A percentile compares a stretch with the other conserved stretches of the same genome.
Evolutionary conservation across 2,113 vertebrate genomes (phyloP).

Genomic region (Plecotus auritus): DNA sequence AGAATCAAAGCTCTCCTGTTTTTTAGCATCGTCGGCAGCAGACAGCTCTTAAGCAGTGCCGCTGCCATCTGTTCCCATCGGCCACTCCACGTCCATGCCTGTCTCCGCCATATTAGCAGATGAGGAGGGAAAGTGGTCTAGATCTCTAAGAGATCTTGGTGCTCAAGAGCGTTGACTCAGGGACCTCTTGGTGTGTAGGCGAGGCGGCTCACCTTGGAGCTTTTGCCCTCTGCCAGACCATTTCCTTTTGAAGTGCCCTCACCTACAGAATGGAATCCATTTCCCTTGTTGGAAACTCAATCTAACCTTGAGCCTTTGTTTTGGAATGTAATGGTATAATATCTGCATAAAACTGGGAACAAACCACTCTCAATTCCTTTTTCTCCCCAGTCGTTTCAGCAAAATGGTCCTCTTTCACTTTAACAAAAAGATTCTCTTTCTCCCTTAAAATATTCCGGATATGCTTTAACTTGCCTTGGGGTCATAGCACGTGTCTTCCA

Average conservation of each 20-base stretch:
- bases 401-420: constrained; percentile 62
- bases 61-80: not conserved
- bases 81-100: not conserved
- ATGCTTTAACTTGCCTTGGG: constrained; percentile 74
- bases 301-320: constrained; percentile 54
- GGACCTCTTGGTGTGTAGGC: not conserved
- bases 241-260: not conserved
- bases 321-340: constrained; percentile 27
- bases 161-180: not conserved
- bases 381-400: constrained; percentile 44
- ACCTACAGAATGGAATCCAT: constrained; percentile 14
- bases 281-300: not conserved
- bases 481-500: constrained; percentile 68
- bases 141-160: not conserved
- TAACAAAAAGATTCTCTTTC: constrained; percentile 70
- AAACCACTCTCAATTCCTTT: constrained; percentile 44
- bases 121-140: not conserved
- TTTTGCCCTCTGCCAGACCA: not conserved
- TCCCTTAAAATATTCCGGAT: constrained; percentile 74
- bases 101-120: not conserved
- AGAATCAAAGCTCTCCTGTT: not conserved
- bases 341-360: constrained; percentile 34
- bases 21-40: not conserved
- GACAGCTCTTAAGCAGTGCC: not conserved
- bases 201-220: not conserved